A percentile compares a stretch with the other conserved stretches of the same genome.
Conservation (phyloP, 1,140 invertebrate species). For the Euwallacea fornicatus region DNA sequence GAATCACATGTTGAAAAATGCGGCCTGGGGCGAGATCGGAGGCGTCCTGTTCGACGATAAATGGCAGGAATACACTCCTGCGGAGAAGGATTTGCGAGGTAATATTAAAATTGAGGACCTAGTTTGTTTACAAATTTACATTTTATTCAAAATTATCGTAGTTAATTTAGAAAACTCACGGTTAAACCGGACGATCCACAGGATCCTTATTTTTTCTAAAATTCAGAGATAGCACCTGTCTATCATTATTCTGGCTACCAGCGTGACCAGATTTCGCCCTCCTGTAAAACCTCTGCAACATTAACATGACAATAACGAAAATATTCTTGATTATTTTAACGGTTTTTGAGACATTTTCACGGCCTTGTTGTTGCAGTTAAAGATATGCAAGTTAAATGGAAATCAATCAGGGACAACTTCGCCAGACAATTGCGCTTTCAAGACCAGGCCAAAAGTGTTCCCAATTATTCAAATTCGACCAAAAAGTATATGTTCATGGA, state of each 20-base stretch:
- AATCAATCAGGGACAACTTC: slow-evolving; percentile 41
- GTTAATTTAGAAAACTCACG: neutral
- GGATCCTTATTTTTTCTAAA: too few relatives aligned
- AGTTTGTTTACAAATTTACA: neutral
- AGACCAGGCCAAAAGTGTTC: slow-evolving; percentile 31
- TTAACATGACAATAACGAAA: too few relatives aligned
- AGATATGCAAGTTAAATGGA: slow-evolving; percentile 46
- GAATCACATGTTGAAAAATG: slow-evolving; percentile 34
- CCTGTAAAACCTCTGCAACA: too few relatives aligned
- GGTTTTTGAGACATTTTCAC: too few relatives aligned
- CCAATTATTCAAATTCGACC: neutral
- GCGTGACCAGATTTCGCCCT: too few relatives aligned
- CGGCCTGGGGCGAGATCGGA: slow-evolving; percentile 42
- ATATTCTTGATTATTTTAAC: too few relatives aligned
- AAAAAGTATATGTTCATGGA: slow-evolving; percentile 44
- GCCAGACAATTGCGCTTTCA: slow-evolving; percentile 33
- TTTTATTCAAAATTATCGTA: neutral
- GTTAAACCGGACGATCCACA: too few relatives aligned
- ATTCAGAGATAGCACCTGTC: too few relatives aligned
- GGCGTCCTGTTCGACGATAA: slow-evolving; percentile 34
- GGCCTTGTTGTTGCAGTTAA: slow-evolving; percentile 35
- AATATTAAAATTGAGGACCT: slow-evolving; percentile 17
- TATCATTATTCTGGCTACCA: too few relatives aligned
- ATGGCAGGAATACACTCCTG: slow-evolving; percentile 22
- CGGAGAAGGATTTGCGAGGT: slow-evolving; percentile 41